A percentile compares a stretch with the other conserved stretches of the same genome.
Conservation (phyloP, 1,140 invertebrate genomes). For the Lepidurus packardi region DNA sequence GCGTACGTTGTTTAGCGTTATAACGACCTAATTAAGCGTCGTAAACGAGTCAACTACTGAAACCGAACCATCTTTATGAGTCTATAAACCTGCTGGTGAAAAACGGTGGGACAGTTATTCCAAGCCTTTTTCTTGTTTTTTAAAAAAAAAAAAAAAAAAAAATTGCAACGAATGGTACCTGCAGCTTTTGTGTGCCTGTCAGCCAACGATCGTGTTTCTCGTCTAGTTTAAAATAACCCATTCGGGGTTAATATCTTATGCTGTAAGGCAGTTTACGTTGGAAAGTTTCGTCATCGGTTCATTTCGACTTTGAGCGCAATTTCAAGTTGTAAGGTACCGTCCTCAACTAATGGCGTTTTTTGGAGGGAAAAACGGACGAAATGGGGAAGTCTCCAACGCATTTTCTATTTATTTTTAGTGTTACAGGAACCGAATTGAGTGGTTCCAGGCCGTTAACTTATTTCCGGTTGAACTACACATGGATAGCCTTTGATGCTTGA, state of each 20-base stretch:
- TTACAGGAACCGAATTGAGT: neutral
- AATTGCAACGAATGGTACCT: neutral
- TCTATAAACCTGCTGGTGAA: constrained; percentile 19
- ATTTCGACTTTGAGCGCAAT: neutral
- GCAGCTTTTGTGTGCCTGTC: neutral
- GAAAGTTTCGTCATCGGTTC: neutral
- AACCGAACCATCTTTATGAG: constrained; percentile 6
- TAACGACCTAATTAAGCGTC: constrained; percentile 19
- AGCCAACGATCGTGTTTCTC: too few relatives aligned
- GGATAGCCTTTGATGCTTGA: constrained; percentile 10
- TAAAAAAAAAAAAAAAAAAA: constrained; percentile 12
- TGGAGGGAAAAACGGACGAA: neutral
- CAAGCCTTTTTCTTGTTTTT: neutral
- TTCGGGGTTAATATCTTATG: too few relatives aligned
- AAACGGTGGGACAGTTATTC: constrained; percentile 9
- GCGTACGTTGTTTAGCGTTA: neutral
- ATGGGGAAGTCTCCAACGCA: neutral
- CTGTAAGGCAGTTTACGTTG: too few relatives aligned
- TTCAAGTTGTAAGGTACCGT: too few relatives aligned
- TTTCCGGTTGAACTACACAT: constrained; percentile 18
- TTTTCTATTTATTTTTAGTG: neutral
- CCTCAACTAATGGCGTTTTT: neutral
- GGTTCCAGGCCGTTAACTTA: constrained; percentile 10
- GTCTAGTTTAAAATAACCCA: too few relatives aligned
- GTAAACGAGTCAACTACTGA: constrained; percentile 18